These are phyloP conservation scores for Cairina moschata DNA, from an alignment of 2,113 vertebrate species.

Conservation along the genomic window DNA sequence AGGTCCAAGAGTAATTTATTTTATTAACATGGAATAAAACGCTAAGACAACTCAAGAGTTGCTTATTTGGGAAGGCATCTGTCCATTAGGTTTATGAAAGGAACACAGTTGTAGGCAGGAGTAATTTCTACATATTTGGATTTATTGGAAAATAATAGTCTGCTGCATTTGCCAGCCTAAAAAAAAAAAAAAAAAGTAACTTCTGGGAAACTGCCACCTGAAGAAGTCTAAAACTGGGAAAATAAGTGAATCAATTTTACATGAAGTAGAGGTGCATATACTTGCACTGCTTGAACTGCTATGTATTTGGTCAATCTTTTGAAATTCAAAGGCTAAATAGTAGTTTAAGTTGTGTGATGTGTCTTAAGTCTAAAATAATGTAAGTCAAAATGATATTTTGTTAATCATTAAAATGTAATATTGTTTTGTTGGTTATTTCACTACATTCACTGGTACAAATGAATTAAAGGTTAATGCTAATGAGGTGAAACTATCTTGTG, in stretches of 20 bases:
- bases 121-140: background rate
- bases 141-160: background rate
- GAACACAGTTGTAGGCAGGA: background rate
- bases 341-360: background rate
- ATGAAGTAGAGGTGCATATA: background rate
- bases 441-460: background rate
- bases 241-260: background rate
- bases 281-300: background rate
- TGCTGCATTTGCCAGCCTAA: background rate
- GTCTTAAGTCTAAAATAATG: background rate
- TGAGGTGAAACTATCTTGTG: background rate
- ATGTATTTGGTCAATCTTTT: background rate
- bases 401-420: background rate
- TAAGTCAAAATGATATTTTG: background rate
- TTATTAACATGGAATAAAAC: background rate
- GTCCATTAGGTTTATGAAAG: background rate
- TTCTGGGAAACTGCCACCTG: background rate
- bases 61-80: background rate
- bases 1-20: background rate
- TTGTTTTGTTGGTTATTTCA: background rate
- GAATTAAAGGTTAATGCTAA: background rate
- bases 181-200: background rate
- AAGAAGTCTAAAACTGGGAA: background rate
- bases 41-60: background rate
- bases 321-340: background rate